These are phyloP conservation scores for Myopa tessellatipennis DNA, from an alignment of 2,888 invertebrate genomes.

Conservation along the genomic window DNA sequence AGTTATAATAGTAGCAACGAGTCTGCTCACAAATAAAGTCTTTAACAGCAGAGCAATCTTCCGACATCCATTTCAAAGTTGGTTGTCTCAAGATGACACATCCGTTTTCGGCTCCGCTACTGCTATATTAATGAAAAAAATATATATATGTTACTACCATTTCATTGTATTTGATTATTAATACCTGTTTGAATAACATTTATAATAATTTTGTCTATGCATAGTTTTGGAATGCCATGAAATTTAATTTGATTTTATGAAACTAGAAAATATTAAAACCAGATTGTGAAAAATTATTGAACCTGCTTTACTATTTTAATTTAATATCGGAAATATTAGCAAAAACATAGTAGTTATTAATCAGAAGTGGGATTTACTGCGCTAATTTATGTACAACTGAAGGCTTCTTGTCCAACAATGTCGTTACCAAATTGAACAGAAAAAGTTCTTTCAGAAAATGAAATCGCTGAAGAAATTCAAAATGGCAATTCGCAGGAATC, in stretches of 20 bases:
- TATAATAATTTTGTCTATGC: background rate
- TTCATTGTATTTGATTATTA: too few species aligned
- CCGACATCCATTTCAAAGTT: conserved; percentile 83
- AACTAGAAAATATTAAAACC: too few species aligned
- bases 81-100: conserved; percentile 84
- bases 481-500: too few species aligned
- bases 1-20: conserved; percentile 90
- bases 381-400: too few species aligned
- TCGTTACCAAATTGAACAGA: too few species aligned
- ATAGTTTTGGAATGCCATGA: too few species aligned
- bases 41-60: conserved; percentile 84
- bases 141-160: background rate
- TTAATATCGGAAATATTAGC: background rate
- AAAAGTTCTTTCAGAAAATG: too few species aligned
- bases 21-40: conserved; percentile 93
- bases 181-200: too few species aligned
- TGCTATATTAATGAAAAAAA: conserved; percentile 66
- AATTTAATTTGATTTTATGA: too few species aligned
- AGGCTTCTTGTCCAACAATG: too few species aligned
- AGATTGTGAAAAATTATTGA: too few species aligned
- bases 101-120: conserved; percentile 75
- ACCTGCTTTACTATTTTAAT: background rate
- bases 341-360: background rate
- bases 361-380: background rate
- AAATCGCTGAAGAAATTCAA: too few species aligned